These are phyloP conservation scores for Pseudococcus jackbeardsleyi DNA, from an alignment of 2,888 invertebrate species.

Conservation along the genomic window DNA sequence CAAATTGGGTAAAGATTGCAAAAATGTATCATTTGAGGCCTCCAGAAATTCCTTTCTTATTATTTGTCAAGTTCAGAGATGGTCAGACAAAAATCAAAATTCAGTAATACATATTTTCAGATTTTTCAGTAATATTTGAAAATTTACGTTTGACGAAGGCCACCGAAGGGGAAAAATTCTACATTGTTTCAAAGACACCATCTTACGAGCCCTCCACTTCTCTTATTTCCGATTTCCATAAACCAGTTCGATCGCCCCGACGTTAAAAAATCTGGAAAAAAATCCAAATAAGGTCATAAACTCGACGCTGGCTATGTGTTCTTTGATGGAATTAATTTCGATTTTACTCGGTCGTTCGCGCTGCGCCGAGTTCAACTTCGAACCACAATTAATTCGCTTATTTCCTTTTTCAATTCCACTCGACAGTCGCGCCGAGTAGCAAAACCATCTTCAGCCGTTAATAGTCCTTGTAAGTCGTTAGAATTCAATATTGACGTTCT, in stretches of 20 bases:
- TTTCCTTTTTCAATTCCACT: slow-evolving; percentile 45
- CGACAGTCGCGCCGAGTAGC: slow-evolving; percentile 21
- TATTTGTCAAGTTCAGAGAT: too few relatives aligned
- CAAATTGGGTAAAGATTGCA: too few relatives aligned
- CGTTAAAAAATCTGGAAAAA: neutral
- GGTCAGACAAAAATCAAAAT: too few relatives aligned
- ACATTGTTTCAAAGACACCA: neutral
- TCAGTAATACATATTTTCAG: too few relatives aligned
- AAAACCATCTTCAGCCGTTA: slow-evolving; percentile 39
- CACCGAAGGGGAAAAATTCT: neutral
- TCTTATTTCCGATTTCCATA: slow-evolving; percentile 20
- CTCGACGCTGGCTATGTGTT: neutral
- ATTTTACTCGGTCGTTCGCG: slow-evolving; percentile 1
- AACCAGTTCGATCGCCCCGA: neutral
- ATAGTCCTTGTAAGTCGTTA: slow-evolving; percentile 39
- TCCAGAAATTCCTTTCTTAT: too few relatives aligned
- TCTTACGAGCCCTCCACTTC: neutral
- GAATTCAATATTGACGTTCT: slow-evolving; percentile 45
- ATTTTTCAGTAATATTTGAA: too few relatives aligned
- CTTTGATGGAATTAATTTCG: slow-evolving; percentile 9
- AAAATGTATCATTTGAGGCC: too few relatives aligned
- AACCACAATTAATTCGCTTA: slow-evolving; percentile 41
- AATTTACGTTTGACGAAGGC: neutral
- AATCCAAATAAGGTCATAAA: slow-evolving; percentile 32
- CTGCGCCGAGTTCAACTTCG: neutral